phyloP scores from a whole-genome alignment of 2,113 vertebrate species.

The Eidolon helvum region DNA sequence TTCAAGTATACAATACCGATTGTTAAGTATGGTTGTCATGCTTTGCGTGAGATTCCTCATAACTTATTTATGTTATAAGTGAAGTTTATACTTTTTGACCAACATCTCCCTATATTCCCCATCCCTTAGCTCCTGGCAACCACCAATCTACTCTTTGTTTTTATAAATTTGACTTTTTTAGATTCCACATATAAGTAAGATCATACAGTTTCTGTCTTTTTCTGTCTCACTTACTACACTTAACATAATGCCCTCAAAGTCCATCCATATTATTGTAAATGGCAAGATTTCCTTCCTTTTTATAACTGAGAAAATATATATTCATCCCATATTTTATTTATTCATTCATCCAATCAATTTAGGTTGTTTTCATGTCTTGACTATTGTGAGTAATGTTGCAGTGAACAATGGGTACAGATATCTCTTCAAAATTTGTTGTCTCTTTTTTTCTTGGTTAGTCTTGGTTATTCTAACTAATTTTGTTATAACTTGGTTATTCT shows the following conservation, averaged over 20 bases:
- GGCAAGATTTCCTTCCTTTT: background rate
- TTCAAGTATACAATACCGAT: background rate
- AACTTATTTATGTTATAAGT: background rate
- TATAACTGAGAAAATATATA: background rate
- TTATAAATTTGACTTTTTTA: background rate
- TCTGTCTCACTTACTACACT: background rate
- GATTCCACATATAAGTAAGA: background rate
- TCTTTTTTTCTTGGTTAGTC: background rate
- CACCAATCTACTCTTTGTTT: background rate
- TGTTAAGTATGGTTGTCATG: background rate
- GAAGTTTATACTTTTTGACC: background rate
- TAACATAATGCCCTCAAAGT: background rate
- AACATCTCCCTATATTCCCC: background rate
- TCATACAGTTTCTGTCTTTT: background rate
- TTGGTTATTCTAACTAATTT: background rate
- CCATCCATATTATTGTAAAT: background rate
- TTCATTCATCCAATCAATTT: background rate
- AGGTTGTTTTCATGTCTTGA: background rate
- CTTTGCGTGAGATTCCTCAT: background rate
- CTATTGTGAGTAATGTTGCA: background rate
- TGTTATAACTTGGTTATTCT: background rate
- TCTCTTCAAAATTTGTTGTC: background rate
- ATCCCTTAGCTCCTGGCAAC: background rate
- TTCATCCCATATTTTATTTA: background rate
- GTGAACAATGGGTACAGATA: background rate